Conservation (phyloP, 2,113 vertebrate species). For the Nymphicus hollandicus region DNA sequence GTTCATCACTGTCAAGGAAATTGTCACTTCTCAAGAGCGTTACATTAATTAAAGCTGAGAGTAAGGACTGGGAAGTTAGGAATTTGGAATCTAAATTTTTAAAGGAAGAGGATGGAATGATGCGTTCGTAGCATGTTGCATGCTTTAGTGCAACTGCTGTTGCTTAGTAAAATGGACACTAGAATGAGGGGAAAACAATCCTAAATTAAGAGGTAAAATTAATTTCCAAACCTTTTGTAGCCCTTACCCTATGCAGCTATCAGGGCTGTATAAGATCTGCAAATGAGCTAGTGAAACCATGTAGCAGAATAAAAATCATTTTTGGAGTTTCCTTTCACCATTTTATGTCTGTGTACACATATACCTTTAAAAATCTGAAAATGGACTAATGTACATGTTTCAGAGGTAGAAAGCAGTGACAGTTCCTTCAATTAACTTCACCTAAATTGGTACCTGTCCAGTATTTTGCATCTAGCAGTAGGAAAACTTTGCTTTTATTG, state of each 20-base stretch:
- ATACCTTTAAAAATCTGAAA: not conserved
- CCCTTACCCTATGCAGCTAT: not conserved
- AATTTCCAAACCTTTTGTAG: not conserved
- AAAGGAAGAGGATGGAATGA: not conserved
- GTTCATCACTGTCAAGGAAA: constrained; percentile 43
- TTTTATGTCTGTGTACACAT: not conserved
- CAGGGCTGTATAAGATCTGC: not conserved
- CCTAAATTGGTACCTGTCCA: not conserved
- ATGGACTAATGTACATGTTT: not conserved
- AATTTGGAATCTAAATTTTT: not conserved
- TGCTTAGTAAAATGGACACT: not conserved
- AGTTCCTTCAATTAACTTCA: not conserved
- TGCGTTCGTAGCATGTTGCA: not conserved
- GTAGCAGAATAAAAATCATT: not conserved
- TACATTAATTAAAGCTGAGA: constrained; percentile 44
- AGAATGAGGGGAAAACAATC: not conserved
- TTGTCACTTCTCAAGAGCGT: constrained; percentile 2
- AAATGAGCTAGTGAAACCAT: not conserved
- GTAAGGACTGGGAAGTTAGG: not conserved
- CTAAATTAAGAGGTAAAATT: not conserved
- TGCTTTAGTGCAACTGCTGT: not conserved
- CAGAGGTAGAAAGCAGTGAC: accelerated
- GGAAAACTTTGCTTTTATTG: not conserved
- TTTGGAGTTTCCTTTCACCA: not conserved
- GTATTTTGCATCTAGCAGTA: not conserved